Base-by-base conservation (phyloP, 2,797 vertebrate species). In the Taenioides sp. region DNA sequence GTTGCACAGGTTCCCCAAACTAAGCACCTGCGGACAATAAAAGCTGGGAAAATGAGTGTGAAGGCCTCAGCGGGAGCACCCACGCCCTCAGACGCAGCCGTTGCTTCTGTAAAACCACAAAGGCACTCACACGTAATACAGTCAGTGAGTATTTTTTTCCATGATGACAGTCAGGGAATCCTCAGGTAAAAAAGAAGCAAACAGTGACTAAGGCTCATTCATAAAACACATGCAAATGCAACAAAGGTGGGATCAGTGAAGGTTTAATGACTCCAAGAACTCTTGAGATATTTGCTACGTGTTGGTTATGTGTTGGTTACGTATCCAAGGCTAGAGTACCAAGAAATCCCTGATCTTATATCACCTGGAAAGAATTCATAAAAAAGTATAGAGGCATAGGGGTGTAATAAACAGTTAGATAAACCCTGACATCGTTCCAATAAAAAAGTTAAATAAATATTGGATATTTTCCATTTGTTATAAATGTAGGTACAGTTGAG, bases 111-210 rank as follows among this genome's bases (percentile, higher is more conserved):
- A 31, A 69, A 73, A 59, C 55, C 55, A 58, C 61, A 18, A 80
- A 64, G 59, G 20, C 52, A 74, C 16, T 28, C 27, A 59, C 64
- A 71, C 2, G 25, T 58, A 61, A 65, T 47, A 65, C 69, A 31
- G 25, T 14, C 27, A 62, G 31, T 7, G 34, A 49, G 22, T 67
- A 61, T 25, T 60, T 84, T 18, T 87, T 88, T 85, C 84, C 83
- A 76, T 84, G 84, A 86, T 80, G 86, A 58, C 65, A 76, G 25
- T 17, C 62, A 82, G 40, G 82, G 82, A 86, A 75, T 79, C 77
- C 75, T 80, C 71, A 50, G 54, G 54, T 64, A 74, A 50, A 49
- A 37, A 62, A 50, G 43, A 50, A 50, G 17, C 34, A 65, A 50
- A 49, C 34, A 49, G 22, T 47, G 20, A 43, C 37, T 27, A 25